phyloP scores from a whole-genome alignment of 2,888 invertebrate species.

The Adelognathus sp. region DNA sequence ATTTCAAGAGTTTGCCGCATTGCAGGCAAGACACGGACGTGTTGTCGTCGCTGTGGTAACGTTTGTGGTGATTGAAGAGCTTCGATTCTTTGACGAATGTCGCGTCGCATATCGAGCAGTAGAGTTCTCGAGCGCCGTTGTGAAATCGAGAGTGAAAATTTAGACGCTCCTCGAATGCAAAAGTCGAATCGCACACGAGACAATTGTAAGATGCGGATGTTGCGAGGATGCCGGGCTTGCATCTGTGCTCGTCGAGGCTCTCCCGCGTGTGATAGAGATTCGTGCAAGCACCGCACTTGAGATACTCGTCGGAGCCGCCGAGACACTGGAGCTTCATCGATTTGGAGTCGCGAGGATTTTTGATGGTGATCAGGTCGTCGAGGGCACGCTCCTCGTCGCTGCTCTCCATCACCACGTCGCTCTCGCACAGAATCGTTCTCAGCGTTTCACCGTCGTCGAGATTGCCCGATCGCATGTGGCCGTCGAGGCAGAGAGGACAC shows the following conservation, averaged over 20 bases:
- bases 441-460: conserved; percentile 38
- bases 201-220: conserved; percentile 71
- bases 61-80: conserved; percentile 71
- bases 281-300: conserved; percentile 74
- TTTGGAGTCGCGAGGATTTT: conserved; percentile 46
- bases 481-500: conserved; percentile 70
- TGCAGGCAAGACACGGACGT: conserved; percentile 71
- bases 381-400: conserved; percentile 70
- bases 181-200: conserved; percentile 64
- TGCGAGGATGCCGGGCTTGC: conserved; percentile 68
- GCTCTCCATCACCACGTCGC: conserved; percentile 70
- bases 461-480: conserved; percentile 62
- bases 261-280: conserved; percentile 73
- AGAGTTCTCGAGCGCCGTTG: conserved; percentile 64
- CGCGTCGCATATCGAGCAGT: conserved; percentile 71
- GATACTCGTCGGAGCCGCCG: conserved; percentile 66
- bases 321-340: conserved; percentile 63
- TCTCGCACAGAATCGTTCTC: conserved; percentile 62
- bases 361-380: conserved; percentile 49
- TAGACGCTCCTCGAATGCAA: conserved; percentile 71
- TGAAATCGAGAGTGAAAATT: conserved; percentile 72
- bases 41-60: conserved; percentile 69
- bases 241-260: conserved; percentile 69
- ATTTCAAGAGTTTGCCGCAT: conserved; percentile 71
- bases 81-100: conserved; percentile 72